These are phyloP conservation scores for Cylloceria caligata DNA, from an alignment of 2,888 invertebrate species.

Conservation along the genomic window DNA sequence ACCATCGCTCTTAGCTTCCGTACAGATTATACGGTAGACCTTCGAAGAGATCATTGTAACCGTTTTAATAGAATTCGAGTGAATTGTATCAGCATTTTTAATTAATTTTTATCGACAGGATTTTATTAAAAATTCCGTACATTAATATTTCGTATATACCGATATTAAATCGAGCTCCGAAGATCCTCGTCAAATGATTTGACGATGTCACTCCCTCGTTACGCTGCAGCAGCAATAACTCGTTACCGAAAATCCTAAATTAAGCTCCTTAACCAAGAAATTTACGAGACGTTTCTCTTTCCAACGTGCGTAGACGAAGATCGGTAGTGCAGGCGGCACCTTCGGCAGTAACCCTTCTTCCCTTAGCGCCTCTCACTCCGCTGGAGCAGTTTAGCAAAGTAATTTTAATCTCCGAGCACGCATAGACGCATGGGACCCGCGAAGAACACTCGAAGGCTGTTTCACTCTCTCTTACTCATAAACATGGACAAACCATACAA, in stretches of 20 bases:
- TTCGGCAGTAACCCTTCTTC: slow-evolving; percentile 39
- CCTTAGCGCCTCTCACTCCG: slow-evolving; percentile 71
- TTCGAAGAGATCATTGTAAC: slow-evolving; percentile 1
- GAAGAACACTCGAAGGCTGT: slow-evolving; percentile 46
- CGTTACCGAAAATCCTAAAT: slow-evolving; percentile 84
- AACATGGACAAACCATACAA: slow-evolving; percentile 24
- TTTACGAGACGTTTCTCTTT: slow-evolving; percentile 80
- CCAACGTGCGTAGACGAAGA: slow-evolving; percentile 51
- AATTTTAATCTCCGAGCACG: slow-evolving; percentile 83
- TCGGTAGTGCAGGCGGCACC: slow-evolving; percentile 40
- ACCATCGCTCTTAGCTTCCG: slow-evolving; percentile 73
- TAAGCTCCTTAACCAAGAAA: slow-evolving; percentile 84
- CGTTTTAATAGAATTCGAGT: not conserved
- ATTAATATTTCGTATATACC: not conserved
- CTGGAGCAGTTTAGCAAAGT: slow-evolving; percentile 81
- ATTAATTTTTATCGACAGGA: not conserved
- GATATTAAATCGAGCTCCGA: slow-evolving; percentile 21
- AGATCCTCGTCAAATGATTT: slow-evolving; percentile 71
- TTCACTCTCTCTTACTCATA: slow-evolving; percentile 5
- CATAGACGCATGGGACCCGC: slow-evolving; percentile 69
- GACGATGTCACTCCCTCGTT: slow-evolving; percentile 70
- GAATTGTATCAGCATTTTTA: not conserved
- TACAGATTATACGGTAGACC: slow-evolving; percentile 34
- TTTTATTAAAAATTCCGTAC: not conserved
- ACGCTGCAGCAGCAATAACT: slow-evolving; percentile 78